Evolutionary conservation across 1,140 invertebrate genomes (phyloP).

Genomic region (Macrosteles quadrilineatus): DNA sequence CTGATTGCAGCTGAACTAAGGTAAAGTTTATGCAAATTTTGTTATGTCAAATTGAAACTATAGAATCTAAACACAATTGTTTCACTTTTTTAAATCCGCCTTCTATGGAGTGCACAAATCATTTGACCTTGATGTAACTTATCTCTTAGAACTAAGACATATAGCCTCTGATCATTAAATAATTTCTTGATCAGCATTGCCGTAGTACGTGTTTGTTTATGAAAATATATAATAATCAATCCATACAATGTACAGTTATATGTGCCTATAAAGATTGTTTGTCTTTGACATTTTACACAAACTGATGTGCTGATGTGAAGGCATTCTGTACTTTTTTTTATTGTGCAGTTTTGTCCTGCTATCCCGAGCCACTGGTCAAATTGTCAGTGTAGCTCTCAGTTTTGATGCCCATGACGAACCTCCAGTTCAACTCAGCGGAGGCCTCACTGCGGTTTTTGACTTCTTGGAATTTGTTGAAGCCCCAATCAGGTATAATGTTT

Average conservation of each 20-base stretch:
- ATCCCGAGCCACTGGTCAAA: conserved; percentile 47
- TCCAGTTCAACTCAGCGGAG: conserved; percentile 62
- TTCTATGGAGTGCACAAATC: neutral
- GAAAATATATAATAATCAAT: no score
- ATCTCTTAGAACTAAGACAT: no score
- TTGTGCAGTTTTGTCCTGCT: conserved; percentile 65
- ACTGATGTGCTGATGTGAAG: no score
- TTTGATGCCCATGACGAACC: conserved; percentile 80
- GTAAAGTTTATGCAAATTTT: conserved; percentile 36
- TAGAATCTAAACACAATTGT: neutral
- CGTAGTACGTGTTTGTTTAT: no score
- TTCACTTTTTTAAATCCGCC: neutral
- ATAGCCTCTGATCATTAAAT: no score
- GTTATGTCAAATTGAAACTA: neutral
- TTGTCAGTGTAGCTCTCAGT: conserved; percentile 69
- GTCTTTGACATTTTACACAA: no score
- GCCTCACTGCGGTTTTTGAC: conserved; percentile 71
- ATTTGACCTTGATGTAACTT: no score
- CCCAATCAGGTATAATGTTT: conserved; percentile 60
- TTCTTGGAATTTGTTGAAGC: conserved; percentile 76
- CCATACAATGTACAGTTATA: no score
- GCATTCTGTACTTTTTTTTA: no score
- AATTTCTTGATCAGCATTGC: no score
- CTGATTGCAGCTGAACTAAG: conserved; percentile 63
- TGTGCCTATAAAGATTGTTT: no score